A percentile compares a stretch with the other conserved stretches of the same genome.
phyloP scores from a whole-genome alignment of 2,113 vertebrate species.

The Peucedramus taeniatus region DNA sequence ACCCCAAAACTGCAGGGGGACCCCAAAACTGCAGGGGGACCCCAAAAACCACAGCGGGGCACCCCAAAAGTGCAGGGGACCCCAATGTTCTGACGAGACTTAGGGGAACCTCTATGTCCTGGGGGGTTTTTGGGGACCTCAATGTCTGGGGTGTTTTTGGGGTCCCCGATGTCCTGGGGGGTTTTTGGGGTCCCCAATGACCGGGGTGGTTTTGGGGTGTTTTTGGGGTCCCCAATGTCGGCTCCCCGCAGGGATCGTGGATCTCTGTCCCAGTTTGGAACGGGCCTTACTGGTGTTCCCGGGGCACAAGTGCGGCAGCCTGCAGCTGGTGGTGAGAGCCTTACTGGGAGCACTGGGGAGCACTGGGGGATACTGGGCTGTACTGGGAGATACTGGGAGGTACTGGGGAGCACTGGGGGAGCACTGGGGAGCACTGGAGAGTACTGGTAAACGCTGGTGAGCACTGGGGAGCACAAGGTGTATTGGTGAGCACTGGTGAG shows the following conservation, averaged over 20 bases:
- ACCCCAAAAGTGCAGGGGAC: too few relatives aligned
- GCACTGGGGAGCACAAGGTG: too few relatives aligned
- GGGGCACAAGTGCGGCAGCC: neutral
- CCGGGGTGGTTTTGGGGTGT: neutral
- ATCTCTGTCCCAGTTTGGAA: neutral
- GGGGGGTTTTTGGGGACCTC: neutral
- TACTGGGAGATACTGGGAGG: neutral
- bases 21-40: too few relatives aligned
- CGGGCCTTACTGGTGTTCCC: neutral
- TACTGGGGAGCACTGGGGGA: too few relatives aligned
- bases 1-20: too few relatives aligned
- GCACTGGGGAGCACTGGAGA: too few relatives aligned
- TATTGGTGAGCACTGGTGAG: too few relatives aligned
- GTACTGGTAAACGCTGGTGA: neutral
- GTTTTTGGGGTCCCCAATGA: neutral
- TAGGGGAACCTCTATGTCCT: neutral
- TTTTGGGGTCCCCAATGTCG: too few relatives aligned
- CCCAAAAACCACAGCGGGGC: too few relatives aligned
- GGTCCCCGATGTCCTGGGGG: too few relatives aligned
- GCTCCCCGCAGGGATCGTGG: neutral
- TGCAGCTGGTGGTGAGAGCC: neutral
- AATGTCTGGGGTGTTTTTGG: too few relatives aligned
- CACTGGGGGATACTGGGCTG: neutral
- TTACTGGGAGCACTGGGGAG: neutral
- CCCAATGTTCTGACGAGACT: too few relatives aligned